A percentile compares a stretch with the other conserved stretches of the same genome.
Evolutionary conservation across 2,113 vertebrate species (phyloP).

Genomic region (Sclerurus mexicanus): DNA sequence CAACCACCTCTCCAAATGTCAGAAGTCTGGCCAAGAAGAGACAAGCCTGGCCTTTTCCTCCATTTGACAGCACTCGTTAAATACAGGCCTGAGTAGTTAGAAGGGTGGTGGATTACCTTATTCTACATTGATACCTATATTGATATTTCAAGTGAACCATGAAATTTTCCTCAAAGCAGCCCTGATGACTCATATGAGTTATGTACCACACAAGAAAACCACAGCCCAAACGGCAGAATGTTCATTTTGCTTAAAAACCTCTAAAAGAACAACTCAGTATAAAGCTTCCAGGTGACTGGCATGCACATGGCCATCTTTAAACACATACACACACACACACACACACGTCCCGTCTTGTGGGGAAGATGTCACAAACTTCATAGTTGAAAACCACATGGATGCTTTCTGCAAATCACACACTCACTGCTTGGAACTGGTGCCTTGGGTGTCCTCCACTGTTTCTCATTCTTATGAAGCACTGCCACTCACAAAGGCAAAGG

Average conservation of each 20-base stretch:
- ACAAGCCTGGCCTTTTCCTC: background rate
- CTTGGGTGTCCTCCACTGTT: rapidly evolving
- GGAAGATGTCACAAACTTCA: background rate
- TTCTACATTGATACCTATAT: background rate
- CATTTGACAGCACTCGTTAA: background rate
- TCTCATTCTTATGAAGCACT: background rate
- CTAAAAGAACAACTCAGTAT: background rate
- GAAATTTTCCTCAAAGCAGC: background rate
- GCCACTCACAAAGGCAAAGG: background rate
- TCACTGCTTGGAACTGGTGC: rapidly evolving
- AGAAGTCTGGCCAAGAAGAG: background rate
- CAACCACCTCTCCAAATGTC: background rate
- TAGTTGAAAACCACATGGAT: rapidly evolving
- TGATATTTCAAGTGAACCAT: background rate
- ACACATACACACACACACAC: background rate
- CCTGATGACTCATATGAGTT: background rate
- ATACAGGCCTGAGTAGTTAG: background rate
- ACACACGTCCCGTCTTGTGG: background rate
- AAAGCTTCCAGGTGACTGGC: background rate
- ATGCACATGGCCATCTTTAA: rapidly evolving
- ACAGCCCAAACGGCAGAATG: background rate
- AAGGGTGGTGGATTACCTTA: background rate
- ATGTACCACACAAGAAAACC: background rate
- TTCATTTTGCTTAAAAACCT: rapidly evolving
- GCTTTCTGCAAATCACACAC: rapidly evolving